Evolutionary conservation across 2,797 vertebrate species (phyloP).

Genomic region (Aldrovandia affinis): DNA sequence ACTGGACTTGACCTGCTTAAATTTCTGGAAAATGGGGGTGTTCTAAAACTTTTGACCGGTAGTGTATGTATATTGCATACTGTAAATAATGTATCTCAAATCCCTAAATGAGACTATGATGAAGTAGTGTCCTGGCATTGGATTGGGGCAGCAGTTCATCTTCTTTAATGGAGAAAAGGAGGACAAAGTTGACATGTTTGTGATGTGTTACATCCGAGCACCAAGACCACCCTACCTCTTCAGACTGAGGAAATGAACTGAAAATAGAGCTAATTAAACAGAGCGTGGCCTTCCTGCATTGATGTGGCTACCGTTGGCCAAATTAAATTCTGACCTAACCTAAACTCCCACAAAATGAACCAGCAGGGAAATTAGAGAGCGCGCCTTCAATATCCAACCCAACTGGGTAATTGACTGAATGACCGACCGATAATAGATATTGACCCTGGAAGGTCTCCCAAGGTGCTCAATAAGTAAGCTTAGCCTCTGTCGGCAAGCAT

Average conservation of each 20-base stretch:
- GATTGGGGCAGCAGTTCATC: background rate
- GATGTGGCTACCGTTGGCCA: background rate
- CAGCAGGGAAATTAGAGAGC: conserved; percentile 38
- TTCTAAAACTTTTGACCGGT: too few relatives aligned
- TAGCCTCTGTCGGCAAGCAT: background rate
- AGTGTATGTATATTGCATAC: too few relatives aligned
- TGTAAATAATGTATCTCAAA: background rate
- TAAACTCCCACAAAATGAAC: conserved; percentile 42
- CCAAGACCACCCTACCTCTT: background rate
- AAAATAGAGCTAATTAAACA: conserved; percentile 6
- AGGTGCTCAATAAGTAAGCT: background rate
- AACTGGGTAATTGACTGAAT: background rate
- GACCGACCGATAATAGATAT: background rate
- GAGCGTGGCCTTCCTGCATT: conserved; percentile 34
- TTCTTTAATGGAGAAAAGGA: background rate
- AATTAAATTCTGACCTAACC: conserved; percentile 41
- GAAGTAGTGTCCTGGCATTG: background rate
- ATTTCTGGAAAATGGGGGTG: too few relatives aligned
- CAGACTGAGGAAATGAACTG: background rate
- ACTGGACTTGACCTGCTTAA: too few relatives aligned
- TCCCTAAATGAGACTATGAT: background rate
- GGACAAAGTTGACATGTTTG: background rate
- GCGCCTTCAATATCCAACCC: conserved; percentile 24
- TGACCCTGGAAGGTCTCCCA: background rate
- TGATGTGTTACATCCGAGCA: background rate